Base-by-base conservation (phyloP, 2,797 vertebrate species). In the Premnoplex brunnescens region DNA sequence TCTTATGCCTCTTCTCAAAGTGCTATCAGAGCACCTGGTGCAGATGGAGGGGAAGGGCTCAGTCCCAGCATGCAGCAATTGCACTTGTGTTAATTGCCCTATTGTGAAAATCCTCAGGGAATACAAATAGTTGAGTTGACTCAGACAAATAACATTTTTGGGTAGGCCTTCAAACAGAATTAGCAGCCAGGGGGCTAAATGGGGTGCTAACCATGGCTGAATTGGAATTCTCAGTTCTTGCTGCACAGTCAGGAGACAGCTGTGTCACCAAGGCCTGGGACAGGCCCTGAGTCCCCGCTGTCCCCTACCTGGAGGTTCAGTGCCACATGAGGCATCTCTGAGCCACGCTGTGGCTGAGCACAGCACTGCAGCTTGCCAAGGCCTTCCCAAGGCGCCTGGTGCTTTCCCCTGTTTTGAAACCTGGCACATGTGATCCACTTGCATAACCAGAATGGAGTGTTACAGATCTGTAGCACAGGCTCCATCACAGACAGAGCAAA, bases 271-370 rank as follows among this genome's bases (percentile, higher is more conserved):
- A 14, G 0, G 10, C 44, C 27, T 32, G 10, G 22, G 26, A 7
- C 11, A 41, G 48, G 10, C 27, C 52, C 66, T n/a, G 16, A 34
- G 59, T 39, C 71, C 32, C 41, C 26, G 2, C 1, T 66, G 69
- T 49, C 75, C 66, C 56, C 2, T 4, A 3, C 9, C 5, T 32
- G 80, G 63, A 41, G 44, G n/a, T 72, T 79, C 8, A 2, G 68
- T 36, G 20, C 8, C 43, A 15, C 23, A 10, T 5, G 13, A 1
- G 3, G 10, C 48, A 56, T 36, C 56, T 34, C 34, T 81, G 91
- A 62, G 93, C 88, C 93, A 49, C 85, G 13, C 93, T 18, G 93
- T 91, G 93, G 93, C 83, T 46, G 71, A 88, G 74, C 8, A 7
- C 66, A 78, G 91, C 91, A 78, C 79, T 93, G 77, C 93, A 93